Evolutionary conservation across 2,113 vertebrate genomes (phyloP).

Genomic region (Lipotes vexillifer): DNA sequence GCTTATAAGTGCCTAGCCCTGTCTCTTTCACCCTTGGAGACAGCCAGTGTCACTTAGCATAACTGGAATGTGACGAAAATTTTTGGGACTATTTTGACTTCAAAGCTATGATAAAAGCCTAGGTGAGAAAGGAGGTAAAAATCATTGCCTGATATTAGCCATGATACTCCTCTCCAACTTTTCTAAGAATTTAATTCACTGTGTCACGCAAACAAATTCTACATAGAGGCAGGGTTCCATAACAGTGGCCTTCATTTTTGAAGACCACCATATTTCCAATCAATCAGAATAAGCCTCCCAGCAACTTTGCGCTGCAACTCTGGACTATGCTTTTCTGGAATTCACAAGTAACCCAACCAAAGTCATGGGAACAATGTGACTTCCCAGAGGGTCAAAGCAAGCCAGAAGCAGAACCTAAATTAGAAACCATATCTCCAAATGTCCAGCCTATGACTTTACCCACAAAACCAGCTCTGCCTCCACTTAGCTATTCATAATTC

Average conservation of each 20-base stretch:
- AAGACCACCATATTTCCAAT: neutral
- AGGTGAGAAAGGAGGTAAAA: neutral
- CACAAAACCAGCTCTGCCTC: neutral
- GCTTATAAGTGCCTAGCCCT: neutral
- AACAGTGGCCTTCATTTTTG: neutral
- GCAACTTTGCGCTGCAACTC: too few species aligned
- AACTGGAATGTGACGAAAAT: neutral
- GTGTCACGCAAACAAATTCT: neutral
- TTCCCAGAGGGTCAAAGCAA: neutral
- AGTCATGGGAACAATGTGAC: neutral
- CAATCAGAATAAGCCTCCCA: neutral
- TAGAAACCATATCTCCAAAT: neutral
- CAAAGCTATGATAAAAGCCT: neutral
- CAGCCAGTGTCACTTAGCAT: neutral
- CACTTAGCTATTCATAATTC: neutral
- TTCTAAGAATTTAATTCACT: neutral
- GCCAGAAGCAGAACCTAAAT: neutral
- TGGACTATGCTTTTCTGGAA: neutral
- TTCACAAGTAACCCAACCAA: neutral
- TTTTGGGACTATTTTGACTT: neutral
- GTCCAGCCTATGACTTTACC: neutral
- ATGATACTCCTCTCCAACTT: neutral
- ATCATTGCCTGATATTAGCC: neutral
- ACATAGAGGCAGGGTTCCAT: neutral
- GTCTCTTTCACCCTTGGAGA: neutral